A percentile compares a stretch with the other conserved stretches of the same genome.
These are phyloP conservation scores for Zapornia atra DNA, from an alignment of 2,113 vertebrate species.

Conservation along the genomic window DNA sequence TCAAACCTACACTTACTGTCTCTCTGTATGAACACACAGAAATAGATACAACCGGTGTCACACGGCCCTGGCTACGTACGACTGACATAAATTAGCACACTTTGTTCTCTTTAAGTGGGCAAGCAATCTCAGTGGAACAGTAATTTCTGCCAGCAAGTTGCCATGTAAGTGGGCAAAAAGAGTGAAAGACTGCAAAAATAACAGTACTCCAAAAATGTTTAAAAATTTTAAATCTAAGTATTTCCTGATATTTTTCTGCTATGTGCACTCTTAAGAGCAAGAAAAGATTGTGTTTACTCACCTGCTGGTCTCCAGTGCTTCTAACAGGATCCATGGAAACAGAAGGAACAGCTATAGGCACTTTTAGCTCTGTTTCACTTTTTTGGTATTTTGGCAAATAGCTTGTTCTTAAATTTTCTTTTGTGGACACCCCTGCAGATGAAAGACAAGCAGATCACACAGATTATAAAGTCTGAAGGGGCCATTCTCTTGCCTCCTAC, in stretches of 20 bases:
- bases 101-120: background rate
- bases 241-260: background rate
- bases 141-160: background rate
- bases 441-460: constrained; percentile 35
- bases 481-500: background rate
- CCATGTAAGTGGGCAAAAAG: background rate
- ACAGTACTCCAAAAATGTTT: background rate
- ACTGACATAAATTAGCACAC: background rate
- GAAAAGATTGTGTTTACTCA: constrained; percentile 42
- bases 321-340: constrained; percentile 54
- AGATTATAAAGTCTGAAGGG: background rate
- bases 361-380: constrained; percentile 61
- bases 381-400: constrained; percentile 37
- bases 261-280: background rate
- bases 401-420: constrained; percentile 61
- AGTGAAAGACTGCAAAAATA: background rate
- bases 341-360: constrained; percentile 20
- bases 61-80: background rate
- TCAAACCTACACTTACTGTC: background rate
- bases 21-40: background rate
- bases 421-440: constrained; percentile 72
- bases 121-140: background rate
- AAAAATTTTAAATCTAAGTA: background rate
- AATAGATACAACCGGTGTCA: background rate
- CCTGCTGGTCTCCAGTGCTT: constrained; percentile 62